Conservation (phyloP, 1,140 invertebrate species). For the Drosophila bifasciata region DNA sequence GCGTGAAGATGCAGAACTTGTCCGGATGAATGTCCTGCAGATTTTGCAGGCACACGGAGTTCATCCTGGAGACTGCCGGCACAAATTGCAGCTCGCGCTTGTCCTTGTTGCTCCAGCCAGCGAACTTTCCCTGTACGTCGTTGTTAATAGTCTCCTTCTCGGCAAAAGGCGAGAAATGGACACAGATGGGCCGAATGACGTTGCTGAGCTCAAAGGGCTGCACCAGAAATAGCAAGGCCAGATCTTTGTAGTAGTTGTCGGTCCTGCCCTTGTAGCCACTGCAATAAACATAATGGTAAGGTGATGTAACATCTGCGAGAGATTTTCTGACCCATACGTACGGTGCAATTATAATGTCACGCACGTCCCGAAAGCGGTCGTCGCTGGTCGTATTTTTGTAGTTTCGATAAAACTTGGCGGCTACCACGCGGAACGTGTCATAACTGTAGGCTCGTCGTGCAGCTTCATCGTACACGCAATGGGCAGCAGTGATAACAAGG, state of each 20-base stretch:
- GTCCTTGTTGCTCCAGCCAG: conserved; percentile 65
- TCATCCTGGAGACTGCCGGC: conserved; percentile 45
- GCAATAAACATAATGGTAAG: no score
- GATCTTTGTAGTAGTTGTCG: conserved; percentile 41
- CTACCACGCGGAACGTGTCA: conserved; percentile 51
- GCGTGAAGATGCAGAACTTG: conserved; percentile 69
- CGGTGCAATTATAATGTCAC: conserved; percentile 44
- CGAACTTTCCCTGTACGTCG: conserved; percentile 45
- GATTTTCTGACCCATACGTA: conserved; percentile 14
- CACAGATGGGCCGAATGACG: conserved; percentile 60
- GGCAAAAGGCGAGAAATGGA: conserved; percentile 31
- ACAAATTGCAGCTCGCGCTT: conserved; percentile 64
- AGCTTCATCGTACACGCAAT: conserved; percentile 60
- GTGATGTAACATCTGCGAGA: no score
- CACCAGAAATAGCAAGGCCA: conserved; percentile 53
- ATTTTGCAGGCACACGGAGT: conserved; percentile 25
- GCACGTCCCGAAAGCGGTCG: conserved; percentile 21
- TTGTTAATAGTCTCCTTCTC: conserved; percentile 63
- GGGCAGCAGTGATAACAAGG: conserved; percentile 68
- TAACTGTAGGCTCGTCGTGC: conserved; percentile 4
- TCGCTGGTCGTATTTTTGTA: conserved; percentile 32
- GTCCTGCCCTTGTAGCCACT: conserved; percentile 46
- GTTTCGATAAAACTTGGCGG: conserved; percentile 56
- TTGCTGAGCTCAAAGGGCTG: conserved; percentile 49
- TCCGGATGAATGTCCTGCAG: conserved; percentile 54